Base-by-base conservation (phyloP, 1,140 invertebrate species). In the Dreissena rostriformis region DNA sequence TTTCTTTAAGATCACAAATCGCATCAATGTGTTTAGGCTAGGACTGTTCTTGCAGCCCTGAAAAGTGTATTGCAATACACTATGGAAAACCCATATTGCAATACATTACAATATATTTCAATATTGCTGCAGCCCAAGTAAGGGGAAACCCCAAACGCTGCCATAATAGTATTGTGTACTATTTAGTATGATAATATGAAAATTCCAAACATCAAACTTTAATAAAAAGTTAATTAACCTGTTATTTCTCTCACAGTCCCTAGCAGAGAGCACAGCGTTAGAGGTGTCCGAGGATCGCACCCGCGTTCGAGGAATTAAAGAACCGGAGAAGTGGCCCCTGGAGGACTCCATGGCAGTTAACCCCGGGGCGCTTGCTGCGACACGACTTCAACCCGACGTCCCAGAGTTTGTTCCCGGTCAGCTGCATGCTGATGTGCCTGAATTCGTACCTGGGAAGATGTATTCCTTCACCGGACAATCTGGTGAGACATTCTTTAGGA, bases 311-410 rank as follows among this genome's bases (percentile, higher is more conserved):
- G 96, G 97, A 63, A 95, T 95, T 81, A 94, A 95, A 78, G 95
- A 97, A 87, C 98, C 97, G 4, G 95, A 95, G 17, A 96, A 96
- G 92, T 99, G 98, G 98, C 97, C 97, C 28, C 96, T 98, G 67
- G 96, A 97, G 65, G 91, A 83, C 39, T 86, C 86, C 29, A 76
- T 83, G 10, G 86, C 82, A n/a, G 74, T 78, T 57, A 86, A 80
- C 82, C 83, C 76, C 24, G 73, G 79, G 10, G 84, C 86, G 17
- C 53, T 78, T 49, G 77, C 91, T 24, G 78, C 91, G n/a, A 68
- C 90, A 51, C 87, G 88, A 63, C 94, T 98, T 63, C 97, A 98
- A 94, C 96, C 96, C 10, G 95, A 97, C 93, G 97, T 97, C 24
- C 96, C 97, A n/a, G 97, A 97, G 94, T 97, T 97, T 93, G 94